phyloP scores from a whole-genome alignment of 92 coral and sea anemone genomes.

The Porites cylindrica region DNA sequence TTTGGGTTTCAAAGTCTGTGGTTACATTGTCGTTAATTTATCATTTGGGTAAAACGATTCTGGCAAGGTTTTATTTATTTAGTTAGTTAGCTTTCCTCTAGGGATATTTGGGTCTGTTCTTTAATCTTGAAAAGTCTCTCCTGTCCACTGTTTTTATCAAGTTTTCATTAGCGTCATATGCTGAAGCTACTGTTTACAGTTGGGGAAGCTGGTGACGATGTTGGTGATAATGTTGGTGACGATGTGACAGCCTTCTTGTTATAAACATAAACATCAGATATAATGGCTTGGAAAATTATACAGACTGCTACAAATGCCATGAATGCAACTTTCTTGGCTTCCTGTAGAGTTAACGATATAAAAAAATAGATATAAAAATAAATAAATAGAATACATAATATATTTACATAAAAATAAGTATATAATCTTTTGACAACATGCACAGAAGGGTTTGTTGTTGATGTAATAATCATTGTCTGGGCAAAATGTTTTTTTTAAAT shows the following conservation, averaged over 20 bases:
- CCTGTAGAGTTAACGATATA: conserved; percentile 53
- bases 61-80: no score
- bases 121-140: no score
- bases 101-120: no score
- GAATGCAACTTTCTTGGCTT: conserved; percentile 80
- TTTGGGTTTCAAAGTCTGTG: no score
- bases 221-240: conserved; percentile 11
- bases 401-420: neutral
- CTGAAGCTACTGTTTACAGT: neutral
- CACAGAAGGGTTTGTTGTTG: no score
- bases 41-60: no score
- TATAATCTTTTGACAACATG: neutral
- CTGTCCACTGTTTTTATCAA: no score
- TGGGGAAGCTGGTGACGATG: neutral
- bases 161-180: no score
- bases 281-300: conserved; percentile 92
- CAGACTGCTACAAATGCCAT: conserved; percentile 93
- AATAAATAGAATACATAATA: neutral
- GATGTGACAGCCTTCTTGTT: conserved; percentile 43
- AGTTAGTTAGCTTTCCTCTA: no score
- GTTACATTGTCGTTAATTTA: no score
- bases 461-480: no score
- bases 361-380: neutral
- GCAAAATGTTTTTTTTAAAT: no score
- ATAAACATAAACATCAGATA: conserved; percentile 88